A percentile compares a stretch with the other conserved stretches of the same genome.
These are phyloP conservation scores for Rhabdophis nuchalis DNA, from an alignment of 2,797 vertebrate species.

Conservation along the genomic window DNA sequence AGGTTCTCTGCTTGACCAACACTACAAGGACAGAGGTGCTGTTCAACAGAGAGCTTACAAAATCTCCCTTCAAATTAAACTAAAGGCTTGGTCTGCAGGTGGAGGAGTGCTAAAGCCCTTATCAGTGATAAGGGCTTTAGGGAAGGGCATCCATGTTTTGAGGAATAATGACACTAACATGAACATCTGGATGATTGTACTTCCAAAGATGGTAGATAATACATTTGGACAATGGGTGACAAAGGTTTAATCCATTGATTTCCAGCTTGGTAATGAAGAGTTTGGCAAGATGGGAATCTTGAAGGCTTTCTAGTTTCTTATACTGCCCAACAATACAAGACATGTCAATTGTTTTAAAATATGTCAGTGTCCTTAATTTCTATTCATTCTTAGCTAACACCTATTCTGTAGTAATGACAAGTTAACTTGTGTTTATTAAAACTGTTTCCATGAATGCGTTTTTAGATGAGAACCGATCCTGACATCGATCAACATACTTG, in stretches of 20 bases:
- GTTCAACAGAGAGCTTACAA: not conserved
- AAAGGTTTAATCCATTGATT: not conserved
- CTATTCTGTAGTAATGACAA: not conserved
- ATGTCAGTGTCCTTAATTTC: not conserved
- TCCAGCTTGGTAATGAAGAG: not conserved
- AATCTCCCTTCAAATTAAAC: not conserved
- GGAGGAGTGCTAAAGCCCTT: not conserved
- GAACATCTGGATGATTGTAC: not conserved
- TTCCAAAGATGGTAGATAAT: not conserved
- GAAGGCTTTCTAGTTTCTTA: not conserved
- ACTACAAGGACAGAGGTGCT: not conserved
- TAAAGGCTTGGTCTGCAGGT: not conserved
- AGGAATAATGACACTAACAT: not conserved
- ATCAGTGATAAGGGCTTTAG: too few species aligned
- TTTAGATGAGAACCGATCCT: not conserved
- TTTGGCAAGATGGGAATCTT: not conserved
- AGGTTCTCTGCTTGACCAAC: not conserved
- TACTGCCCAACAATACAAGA: not conserved
- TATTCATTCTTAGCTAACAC: not conserved
- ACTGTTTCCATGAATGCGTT: not conserved
- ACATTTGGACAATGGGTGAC: not conserved
- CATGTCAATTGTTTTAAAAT: not conserved
- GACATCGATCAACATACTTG: not conserved
- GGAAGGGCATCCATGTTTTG: not conserved
- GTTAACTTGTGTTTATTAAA: not conserved